phyloP scores from a whole-genome alignment of 23 tunicate species.

The Ciona savignyi region DNA sequence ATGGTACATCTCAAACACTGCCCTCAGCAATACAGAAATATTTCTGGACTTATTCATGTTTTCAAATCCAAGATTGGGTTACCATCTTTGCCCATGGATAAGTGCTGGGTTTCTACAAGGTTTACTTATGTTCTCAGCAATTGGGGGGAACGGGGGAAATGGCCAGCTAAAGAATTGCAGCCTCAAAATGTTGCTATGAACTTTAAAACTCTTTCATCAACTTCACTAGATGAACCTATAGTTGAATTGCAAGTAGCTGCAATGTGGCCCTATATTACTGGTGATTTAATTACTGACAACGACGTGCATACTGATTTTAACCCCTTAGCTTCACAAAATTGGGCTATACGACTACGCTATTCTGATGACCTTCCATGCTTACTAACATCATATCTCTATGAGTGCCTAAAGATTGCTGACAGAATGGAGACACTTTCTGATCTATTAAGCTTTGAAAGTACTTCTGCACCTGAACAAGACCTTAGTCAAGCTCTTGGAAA shows the following conservation, averaged over 20 bases:
- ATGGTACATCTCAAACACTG: constrained; percentile 71
- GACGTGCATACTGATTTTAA: constrained; percentile 57
- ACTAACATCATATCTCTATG: constrained; percentile 42
- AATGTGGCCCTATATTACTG: constrained; percentile 58
- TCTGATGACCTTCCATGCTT: constrained; percentile 54
- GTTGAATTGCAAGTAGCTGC: constrained; percentile 63
- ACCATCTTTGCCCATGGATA: constrained; percentile 10
- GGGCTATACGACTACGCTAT: constrained; percentile 59
- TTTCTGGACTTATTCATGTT: constrained; percentile 49
- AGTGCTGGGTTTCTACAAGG: constrained; percentile 52
- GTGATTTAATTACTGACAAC: constrained; percentile 55
- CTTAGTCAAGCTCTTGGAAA: constrained; percentile 60
- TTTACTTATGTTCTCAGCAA: constrained; percentile 64
- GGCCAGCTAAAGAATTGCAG: constrained; percentile 65
- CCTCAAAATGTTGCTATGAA: constrained; percentile 43
- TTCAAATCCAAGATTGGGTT: constrained; percentile 53
- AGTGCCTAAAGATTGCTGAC: constrained; percentile 44
- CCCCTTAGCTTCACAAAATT: constrained; percentile 52
- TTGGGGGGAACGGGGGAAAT: constrained; percentile 64
- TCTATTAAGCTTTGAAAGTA: constrained; percentile 17
- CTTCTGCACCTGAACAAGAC: constrained; percentile 33
- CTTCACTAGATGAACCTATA: constrained; percentile 77
- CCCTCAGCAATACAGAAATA: constrained; percentile 50
- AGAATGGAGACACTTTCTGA: constrained; percentile 35
- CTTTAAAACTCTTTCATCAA: constrained; percentile 38